Evolutionary conservation across 2,888 invertebrate genomes (phyloP).

Genomic region (Hemicrepidius hirtus): DNA sequence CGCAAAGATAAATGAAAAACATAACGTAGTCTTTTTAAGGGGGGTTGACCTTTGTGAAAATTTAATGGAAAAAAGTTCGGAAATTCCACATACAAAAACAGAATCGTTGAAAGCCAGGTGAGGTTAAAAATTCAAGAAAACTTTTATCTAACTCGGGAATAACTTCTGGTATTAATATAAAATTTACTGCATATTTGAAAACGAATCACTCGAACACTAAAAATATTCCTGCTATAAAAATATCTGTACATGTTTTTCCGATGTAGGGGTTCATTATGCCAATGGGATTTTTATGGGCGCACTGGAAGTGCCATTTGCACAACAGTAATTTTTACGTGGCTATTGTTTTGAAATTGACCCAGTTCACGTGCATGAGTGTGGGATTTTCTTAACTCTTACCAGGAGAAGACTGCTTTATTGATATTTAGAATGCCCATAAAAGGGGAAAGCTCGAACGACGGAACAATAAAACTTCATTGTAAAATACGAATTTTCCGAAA

Average conservation of each 20-base stretch:
- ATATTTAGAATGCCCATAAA: constrained; percentile 42
- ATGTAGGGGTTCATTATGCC: constrained; percentile 34
- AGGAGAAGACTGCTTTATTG: constrained; percentile 39
- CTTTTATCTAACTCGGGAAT: neutral
- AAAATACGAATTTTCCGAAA: constrained; percentile 38
- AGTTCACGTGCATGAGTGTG: constrained; percentile 31
- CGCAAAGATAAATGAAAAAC: constrained; percentile 50
- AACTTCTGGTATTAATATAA: neutral
- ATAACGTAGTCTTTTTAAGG: constrained; percentile 25
- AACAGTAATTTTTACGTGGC: constrained; percentile 34
- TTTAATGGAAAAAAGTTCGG: constrained; percentile 28
- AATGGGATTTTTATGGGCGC: constrained; percentile 37
- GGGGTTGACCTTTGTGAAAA: constrained; percentile 20
- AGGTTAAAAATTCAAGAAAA: neutral
- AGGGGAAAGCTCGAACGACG: constrained; percentile 34
- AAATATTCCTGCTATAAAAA: constrained; percentile 12
- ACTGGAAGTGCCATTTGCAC: constrained; percentile 39
- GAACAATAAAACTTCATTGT: constrained; percentile 43
- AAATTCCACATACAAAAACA: constrained; percentile 18
- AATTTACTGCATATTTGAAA: neutral
- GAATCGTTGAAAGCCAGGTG: neutral
- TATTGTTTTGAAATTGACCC: constrained; percentile 45
- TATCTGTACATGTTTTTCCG: constrained; percentile 10
- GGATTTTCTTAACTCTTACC: constrained; percentile 36
- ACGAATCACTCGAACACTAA: constrained; percentile 4